Conservation (phyloP, 2,797 vertebrate species). For the Melanotaenia maccullochi region DNA sequence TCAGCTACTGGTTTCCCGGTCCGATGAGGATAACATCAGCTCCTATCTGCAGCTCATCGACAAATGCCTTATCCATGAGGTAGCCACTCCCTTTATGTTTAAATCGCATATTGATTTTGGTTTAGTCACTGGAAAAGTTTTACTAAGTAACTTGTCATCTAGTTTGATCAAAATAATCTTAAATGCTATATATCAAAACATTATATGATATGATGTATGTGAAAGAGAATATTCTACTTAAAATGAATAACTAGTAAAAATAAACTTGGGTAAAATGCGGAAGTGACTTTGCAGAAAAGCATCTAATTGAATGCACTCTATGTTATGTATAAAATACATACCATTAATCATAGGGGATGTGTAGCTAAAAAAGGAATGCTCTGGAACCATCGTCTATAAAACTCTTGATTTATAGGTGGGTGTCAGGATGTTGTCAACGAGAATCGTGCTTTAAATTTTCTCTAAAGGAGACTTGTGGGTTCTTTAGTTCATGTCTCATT, state of each 20-base stretch:
- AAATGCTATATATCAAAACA: neutral
- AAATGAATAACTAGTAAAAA: too few relatives aligned
- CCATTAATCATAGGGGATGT: neutral
- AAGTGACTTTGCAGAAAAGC: neutral
- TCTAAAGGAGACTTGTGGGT: neutral
- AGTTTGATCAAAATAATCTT: neutral
- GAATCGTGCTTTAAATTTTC: neutral
- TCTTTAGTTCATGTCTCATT: slow-evolving; percentile 16
- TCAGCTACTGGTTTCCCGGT: slow-evolving; percentile 96
- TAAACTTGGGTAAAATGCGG: too few relatives aligned
- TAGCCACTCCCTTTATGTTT: slow-evolving; percentile 65
- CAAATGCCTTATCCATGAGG: slow-evolving; percentile 98
- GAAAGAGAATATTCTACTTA: neutral
- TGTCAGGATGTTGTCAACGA: neutral
- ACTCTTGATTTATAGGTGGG: too few relatives aligned
- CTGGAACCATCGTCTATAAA: neutral
- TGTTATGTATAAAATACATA: too few relatives aligned
- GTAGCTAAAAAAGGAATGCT: neutral
- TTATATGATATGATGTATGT: neutral
- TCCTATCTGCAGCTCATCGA: slow-evolving; percentile 98
- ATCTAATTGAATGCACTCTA: too few relatives aligned
- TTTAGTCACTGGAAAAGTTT: neutral
- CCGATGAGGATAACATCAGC: slow-evolving; percentile 98
- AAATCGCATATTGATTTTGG: neutral
- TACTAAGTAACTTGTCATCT: neutral